phyloP scores from a whole-genome alignment of 2,113 vertebrate genomes.

The Todiramphus chloris region DNA sequence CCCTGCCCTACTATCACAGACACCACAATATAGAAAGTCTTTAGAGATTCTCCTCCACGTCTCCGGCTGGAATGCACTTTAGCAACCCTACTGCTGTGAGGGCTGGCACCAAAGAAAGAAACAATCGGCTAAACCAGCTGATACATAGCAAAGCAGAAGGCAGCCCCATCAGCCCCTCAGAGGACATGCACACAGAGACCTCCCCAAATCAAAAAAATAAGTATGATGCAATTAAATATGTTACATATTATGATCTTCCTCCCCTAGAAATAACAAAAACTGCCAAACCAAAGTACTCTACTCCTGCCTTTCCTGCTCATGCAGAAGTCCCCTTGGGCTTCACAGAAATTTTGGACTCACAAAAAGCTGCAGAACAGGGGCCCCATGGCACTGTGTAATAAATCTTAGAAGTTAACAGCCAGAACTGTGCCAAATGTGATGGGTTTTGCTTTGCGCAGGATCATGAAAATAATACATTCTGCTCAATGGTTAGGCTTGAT shows the following conservation, averaged over 20 bases:
- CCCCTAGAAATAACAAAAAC: slow-evolving; percentile 18
- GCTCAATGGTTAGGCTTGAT: slow-evolving; percentile 36
- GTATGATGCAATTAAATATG: slow-evolving; percentile 53
- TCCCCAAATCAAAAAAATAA: background rate
- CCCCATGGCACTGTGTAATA: slow-evolving; percentile 60
- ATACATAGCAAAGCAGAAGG: background rate
- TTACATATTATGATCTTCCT: slow-evolving; percentile 36
- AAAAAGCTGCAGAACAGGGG: slow-evolving; percentile 47
- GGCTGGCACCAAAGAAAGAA: background rate
- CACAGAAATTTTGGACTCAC: slow-evolving; percentile 39
- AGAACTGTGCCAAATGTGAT: slow-evolving; percentile 68
- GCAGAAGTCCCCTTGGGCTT: slow-evolving; percentile 34
- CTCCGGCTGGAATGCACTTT: background rate
- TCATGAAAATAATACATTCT: slow-evolving; percentile 55
- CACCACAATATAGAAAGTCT: background rate
- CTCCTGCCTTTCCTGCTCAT: slow-evolving; percentile 32
- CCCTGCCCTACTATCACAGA: background rate
- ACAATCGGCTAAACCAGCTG: background rate
- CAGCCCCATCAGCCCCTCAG: background rate
- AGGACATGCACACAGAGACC: background rate
- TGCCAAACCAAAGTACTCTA: background rate
- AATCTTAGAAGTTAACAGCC: slow-evolving; percentile 64
- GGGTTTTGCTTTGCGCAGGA: slow-evolving; percentile 54
- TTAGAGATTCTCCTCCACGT: background rate
- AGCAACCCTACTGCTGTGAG: background rate